Conservation (phyloP, 2,113 vertebrate species). For the Speoplatyrhinus poulsoni region DNA sequence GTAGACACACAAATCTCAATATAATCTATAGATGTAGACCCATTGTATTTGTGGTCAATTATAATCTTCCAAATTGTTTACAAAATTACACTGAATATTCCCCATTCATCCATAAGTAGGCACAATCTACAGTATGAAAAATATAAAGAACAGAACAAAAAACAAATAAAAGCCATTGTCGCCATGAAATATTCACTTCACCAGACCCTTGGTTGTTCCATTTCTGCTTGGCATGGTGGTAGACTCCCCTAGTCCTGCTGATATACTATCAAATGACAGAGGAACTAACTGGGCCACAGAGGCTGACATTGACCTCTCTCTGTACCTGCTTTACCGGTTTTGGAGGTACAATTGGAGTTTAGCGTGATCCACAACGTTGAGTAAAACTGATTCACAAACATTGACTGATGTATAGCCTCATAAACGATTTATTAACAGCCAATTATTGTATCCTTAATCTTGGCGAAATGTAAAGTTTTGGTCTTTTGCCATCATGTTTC, state of each 20-base stretch:
- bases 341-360: constrained; percentile 22
- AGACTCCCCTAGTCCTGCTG: constrained; percentile 29
- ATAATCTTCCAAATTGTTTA: too few species aligned
- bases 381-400: constrained; percentile 1
- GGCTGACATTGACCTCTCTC: constrained; percentile 17
- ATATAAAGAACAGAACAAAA: constrained; percentile 16
- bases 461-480: background rate
- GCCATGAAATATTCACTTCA: constrained; percentile 71
- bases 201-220: constrained; percentile 33
- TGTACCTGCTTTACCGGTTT: constrained; percentile 28
- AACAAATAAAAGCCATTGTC: constrained; percentile 60
- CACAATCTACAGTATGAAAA: too few species aligned
- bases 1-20: too few species aligned
- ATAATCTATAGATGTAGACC: too few species aligned
- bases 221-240: constrained; percentile 5
- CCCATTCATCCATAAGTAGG: too few species aligned
- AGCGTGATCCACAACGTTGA: constrained; percentile 26
- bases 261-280: constrained; percentile 65
- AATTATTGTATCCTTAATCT: background rate
- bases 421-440: constrained; percentile 1
- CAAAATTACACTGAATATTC: too few species aligned
- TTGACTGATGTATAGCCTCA: background rate
- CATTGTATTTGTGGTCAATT: too few species aligned
- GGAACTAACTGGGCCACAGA: constrained; percentile 44
- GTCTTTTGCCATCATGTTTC: constrained; percentile 16